Evolutionary conservation across 2,888 invertebrate genomes (phyloP), one percentile per base, ranked within the genome.

Genomic region (Cactoblastis cactorum): DNA sequence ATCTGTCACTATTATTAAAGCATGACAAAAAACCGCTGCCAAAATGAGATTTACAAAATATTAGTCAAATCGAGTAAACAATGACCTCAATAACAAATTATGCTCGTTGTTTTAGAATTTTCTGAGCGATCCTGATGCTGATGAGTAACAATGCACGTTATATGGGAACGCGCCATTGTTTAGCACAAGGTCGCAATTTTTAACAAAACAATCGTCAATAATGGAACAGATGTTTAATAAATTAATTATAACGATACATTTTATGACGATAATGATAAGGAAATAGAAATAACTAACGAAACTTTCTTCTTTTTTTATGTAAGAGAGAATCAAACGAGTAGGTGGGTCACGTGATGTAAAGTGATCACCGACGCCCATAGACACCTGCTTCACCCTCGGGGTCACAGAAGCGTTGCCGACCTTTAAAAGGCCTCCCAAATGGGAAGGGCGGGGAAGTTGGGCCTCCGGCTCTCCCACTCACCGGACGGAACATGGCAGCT

Each of bases 161-260:
- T 53, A 53, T 52, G 52, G 53, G 53, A 53, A 46, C 24, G 45
- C 41, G 39, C 52, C 53, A 56, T 62, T 65, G 65, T 63, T 50
- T 52, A 37, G 45, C 38, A 62, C 51, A 56, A 49, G 22, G 45
- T 18, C 47, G 52, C 34, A 50, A 54, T 52, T 56, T 55, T 49
- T 55, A 53, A 57, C 53, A 53, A 49, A 51, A 51, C 43, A 38
- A 22, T 19, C 15, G 22, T 33, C 34, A 33, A 14, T 28, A 17
- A 19, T 33, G 14, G 15, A 19, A 12, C 34, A 24, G 12, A 34
- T 46, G 34, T 28, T 43, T 32, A 19, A 45, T 17, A 32, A 47
- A 32, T 22, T 39, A 24, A 35, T 32, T n/a, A 11, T 9, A 33
- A 43, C 24, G 14, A 43, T 43, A 14, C 15, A 24, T 9, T 43